Base-by-base conservation (phyloP, 1,140 invertebrate genomes). In the Aphis gossypii region DNA sequence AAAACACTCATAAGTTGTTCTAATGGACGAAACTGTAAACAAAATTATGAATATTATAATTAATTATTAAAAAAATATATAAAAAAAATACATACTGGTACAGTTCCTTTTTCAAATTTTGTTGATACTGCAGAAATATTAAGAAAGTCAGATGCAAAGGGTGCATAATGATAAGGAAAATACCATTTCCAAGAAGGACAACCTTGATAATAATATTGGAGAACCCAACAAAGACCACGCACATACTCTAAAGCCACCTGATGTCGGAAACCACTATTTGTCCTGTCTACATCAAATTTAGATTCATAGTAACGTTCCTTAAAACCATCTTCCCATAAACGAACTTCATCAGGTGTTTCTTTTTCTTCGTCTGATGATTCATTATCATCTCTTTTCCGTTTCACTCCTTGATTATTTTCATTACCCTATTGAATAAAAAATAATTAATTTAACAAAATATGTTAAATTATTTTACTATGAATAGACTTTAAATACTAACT, bases 111-210 rank as follows among this genome's bases (percentile, higher is more conserved):
- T 95, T 98, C 97, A 96, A 99, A 99, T 94, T 97, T 96, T 1
- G 98, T 98, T 84, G 97, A 97, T 6, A 99, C 95, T 23, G 97
- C 97, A 90, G 96, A 97, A 76, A 99, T 98, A 95, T 99, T 98
- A 44, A 98, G 96, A 95, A 99, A 99, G 96, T 99, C 99, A 5
- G 99, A 99, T 9, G 99, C 99, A 96, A 99, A 99, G n/a, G 99
- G 99, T 6, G 99, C 99, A 96, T 99, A 99, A 96, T 99, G 99
- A 95, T 99, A 99, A 0, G 99, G 99, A 95, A 99, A 99, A 96
- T 99, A 99, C 99, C 99, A 99, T 95, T 99, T 98, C 99, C 99
- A 99, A 6, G 98, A 99, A 41, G 98, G 98, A 96, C 99, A 99
- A 84, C 99, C 99, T 96, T 99, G 99, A 96, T 99, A 99, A 96